Percentiles rank a stretch among this genome's conserved stretches.
These are phyloP conservation scores for Knipowitschia caucasica DNA, from an alignment of 2,797 vertebrate genomes.

Conservation along the genomic window DNA sequence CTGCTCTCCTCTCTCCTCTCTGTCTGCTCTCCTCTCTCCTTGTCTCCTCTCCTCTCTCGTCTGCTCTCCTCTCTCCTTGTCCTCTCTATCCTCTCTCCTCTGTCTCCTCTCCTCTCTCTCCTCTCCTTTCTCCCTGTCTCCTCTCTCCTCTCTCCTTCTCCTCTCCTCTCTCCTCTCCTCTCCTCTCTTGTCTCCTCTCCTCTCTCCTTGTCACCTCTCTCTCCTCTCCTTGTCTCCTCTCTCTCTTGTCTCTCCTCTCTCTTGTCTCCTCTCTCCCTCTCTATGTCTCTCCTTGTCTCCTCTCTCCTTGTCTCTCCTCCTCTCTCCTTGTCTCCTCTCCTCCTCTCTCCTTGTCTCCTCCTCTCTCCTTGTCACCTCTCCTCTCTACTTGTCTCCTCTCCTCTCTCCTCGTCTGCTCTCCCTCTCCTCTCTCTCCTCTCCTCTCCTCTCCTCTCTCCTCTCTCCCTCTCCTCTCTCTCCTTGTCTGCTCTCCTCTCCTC, in stretches of 20 bases:
- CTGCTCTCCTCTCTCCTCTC: not conserved
- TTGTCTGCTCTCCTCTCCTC: too few species aligned
- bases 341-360: conserved; percentile 18
- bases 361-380: not conserved
- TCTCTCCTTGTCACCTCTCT: not conserved
- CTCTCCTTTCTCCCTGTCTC: not conserved
- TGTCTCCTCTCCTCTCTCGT: too few species aligned
- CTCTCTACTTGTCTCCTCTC: not conserved
- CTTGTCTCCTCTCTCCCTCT: too few species aligned
- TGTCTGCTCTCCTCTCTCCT: conserved; percentile 7
- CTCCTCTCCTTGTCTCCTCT: conserved; percentile 15
- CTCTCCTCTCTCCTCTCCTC: not conserved
- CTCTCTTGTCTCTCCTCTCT: too few species aligned
- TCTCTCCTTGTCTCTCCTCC: not conserved
- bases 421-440: not conserved
- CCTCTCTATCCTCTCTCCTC: too few species aligned
- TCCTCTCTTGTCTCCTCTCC: not conserved
- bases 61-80: too few species aligned
- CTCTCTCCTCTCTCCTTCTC: not conserved
- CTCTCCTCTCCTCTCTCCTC: not conserved
- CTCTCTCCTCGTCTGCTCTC: not conserved
- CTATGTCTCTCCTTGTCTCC: too few species aligned
- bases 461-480: not conserved
- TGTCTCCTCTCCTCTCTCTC: not conserved
- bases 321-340: not conserved